Conservation (phyloP, 2,113 vertebrate genomes). For the Ranitomeya variabilis region DNA sequence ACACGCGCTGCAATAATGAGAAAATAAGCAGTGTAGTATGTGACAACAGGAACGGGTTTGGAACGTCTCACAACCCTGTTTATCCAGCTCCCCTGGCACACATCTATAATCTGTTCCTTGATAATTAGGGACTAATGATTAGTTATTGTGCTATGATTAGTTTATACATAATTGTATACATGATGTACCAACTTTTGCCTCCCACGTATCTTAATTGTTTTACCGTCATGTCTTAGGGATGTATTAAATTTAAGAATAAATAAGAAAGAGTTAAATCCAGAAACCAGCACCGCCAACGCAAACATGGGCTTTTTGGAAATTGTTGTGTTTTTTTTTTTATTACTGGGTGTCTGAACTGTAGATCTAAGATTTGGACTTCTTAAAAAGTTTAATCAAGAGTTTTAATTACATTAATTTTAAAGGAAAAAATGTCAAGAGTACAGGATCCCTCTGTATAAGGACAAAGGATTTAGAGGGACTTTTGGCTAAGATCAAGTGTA, state of each 20-base stretch:
- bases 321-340: background rate
- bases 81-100: constrained; percentile 43
- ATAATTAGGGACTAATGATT: constrained; percentile 46
- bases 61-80: constrained; percentile 37
- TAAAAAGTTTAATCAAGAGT: background rate
- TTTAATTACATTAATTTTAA: background rate
- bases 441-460: background rate
- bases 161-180: constrained; percentile 41
- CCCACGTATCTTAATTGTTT: constrained; percentile 44
- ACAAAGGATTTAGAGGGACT: background rate
- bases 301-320: background rate
- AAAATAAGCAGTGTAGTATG: constrained; percentile 45
- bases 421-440: background rate
- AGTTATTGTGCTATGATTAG: constrained; percentile 46
- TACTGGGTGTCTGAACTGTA: background rate
- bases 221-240: constrained; percentile 1
- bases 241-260: background rate
- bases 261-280: background rate
- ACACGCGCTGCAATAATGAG: constrained; percentile 21
- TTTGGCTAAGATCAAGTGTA: no score
- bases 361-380: background rate
- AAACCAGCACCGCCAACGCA: background rate
- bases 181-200: constrained; percentile 39
- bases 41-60: constrained; percentile 33
- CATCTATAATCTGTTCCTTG: constrained; percentile 47